These are phyloP conservation scores for Volucella zonaria DNA, from an alignment of 2,888 invertebrate genomes.

Conservation along the genomic window DNA sequence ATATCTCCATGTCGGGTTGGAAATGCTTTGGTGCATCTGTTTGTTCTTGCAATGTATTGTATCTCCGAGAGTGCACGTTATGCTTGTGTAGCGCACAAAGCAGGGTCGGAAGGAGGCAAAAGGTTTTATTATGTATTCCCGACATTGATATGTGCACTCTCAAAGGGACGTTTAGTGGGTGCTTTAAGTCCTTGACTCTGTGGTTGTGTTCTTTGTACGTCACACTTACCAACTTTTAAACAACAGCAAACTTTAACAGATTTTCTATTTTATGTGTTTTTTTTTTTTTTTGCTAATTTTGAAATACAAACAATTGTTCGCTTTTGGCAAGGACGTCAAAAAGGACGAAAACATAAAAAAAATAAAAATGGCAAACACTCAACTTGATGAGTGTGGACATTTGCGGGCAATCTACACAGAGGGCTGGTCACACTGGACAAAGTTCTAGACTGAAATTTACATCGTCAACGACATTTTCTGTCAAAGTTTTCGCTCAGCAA, in stretches of 20 bases:
- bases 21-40: conserved; percentile 32
- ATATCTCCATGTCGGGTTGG: conserved; percentile 24
- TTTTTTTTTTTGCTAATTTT: background rate
- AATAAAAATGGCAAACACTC: background rate
- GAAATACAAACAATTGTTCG: background rate
- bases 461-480: conserved; percentile 32
- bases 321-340: conserved; percentile 9
- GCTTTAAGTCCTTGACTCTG: conserved; percentile 26
- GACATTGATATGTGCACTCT: conserved; percentile 64
- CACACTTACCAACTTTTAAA: conserved; percentile 9
- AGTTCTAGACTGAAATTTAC: conserved; percentile 26
- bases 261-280: no score
- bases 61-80: conserved; percentile 6
- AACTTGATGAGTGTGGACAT: background rate
- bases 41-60: conserved; percentile 37
- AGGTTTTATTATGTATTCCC: conserved; percentile 30
- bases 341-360: background rate
- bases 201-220: background rate
- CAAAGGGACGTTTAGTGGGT: conserved; percentile 57
- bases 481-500: conserved; percentile 15
- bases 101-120: conserved; percentile 32
- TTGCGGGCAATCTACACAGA: background rate
- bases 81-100: conserved; percentile 41
- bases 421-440: conserved; percentile 1
- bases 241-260: background rate